Base-by-base conservation (phyloP, 1,140 invertebrate species). In the Euwallacea fornicatus region DNA sequence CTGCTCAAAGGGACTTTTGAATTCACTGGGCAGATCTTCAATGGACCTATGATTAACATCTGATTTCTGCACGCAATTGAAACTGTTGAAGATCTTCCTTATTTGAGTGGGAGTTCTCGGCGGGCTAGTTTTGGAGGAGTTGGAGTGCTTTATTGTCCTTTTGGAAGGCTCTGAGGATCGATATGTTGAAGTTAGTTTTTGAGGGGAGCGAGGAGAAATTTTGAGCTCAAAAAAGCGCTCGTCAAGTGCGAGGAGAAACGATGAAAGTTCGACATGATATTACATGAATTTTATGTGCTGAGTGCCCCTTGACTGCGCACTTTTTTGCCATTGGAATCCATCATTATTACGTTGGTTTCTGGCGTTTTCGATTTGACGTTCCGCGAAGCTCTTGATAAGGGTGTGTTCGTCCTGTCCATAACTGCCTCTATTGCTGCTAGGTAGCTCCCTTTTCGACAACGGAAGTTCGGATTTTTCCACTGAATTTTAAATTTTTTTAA, bases 31-130 rank as follows among this genome's bases (percentile, higher is more conserved):
- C 9, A 60, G 55, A 33, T 69, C 59, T 41, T 68, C 66, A n/a
- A 54, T 58, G 10, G 59, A 56, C 11, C 42, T 50, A 7, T 69
- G 15, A 7, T 68, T 59, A 46, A 15, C 21, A 9, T 46, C 53
- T 11, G 47, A 15, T 11, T 33, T 15, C 21, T 21, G 56, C 8
- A 62, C 64, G 42, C 69, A 72, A n/a, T 59, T 71, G 42, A 70
- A 55, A 44, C 68, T 70, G 15, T 64, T 63, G 16, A 72, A 72
- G 42, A 66, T 50, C 61, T 72, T 72, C 46, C 58, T 72, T 11
- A 72, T 72, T 33, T 59, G 63, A 9, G 44, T 72, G 10, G 70
- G 70, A 9, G 64, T 72, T 41, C 70, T 53, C n/a, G 53, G 63
- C 16, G 63, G 53, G 16, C 50, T 66, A 33, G 46, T 47, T 54